Evolutionary conservation across 1,140 invertebrate species (phyloP), one percentile per base, ranked within the genome.

Genomic region (Drosophila sproati): DNA sequence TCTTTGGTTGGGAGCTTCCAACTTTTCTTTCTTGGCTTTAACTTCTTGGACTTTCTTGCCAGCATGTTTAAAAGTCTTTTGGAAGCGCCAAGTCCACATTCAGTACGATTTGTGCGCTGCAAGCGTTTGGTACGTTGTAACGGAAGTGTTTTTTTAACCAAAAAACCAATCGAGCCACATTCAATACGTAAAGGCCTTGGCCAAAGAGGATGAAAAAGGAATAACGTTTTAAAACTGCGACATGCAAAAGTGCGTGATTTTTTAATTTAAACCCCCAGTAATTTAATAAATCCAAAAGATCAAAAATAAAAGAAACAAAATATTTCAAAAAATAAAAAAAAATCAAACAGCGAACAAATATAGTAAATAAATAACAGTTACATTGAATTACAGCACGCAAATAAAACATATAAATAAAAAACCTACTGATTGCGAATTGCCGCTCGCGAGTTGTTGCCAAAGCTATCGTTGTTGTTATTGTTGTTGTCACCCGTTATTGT

Each of bases 21-120:
- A 83, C 83, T 83, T 88, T 88, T 88, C 85, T 83, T 87, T 89
- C 63, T 68, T 69, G 77, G 79, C 63, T 69, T 34, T 37, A 76
- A 87, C 83, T 88, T 87, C 80, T 88, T 83, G 80, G 85, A 88
- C 83, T 88, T 88, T 88, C 83, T 88, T 87, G 83, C 69, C 80
- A 88, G 81, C 77, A 85, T 88, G 89, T 70, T 91, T 91, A 91
- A 91, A 91, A 89, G 81, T 89, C 83, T 89, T 91, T 91, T 89
- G 86, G 77, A 77, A 80, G 77, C 79, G 80, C 77, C 73, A 82
- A 80, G 61, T 48, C 77, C 67, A 68, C 77, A 77, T 57, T 91
- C 89, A 91, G 89, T 91, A 74, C 66, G 79, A 80, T 80, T 78
- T 78, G 75, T 86, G 76, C 85, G 79, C 89, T 91, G 72, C 74